phyloP scores from a whole-genome alignment of 1,140 invertebrate genomes.

The Rhynchophorus ferrugineus region DNA sequence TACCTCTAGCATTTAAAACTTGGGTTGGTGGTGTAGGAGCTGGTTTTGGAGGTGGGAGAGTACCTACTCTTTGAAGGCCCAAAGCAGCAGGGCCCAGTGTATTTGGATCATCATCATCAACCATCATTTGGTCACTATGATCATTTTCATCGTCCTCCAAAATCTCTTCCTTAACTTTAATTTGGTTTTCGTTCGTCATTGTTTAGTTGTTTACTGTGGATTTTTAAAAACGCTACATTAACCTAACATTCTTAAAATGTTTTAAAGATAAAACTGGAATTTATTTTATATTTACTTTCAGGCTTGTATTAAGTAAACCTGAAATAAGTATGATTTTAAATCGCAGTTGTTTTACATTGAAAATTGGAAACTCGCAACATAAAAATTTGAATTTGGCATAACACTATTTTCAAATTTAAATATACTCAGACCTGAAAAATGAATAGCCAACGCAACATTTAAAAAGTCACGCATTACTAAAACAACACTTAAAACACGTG shows the following conservation, averaged over 20 bases:
- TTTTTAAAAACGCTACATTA: conserved; percentile 9
- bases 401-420: conserved; percentile 40
- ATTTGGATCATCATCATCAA: conserved; percentile 57
- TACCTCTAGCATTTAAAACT: conserved; percentile 74
- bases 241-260: conserved; percentile 8
- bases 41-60: conserved; percentile 61
- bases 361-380: conserved; percentile 30
- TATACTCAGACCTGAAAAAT: conserved; percentile 26
- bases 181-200: conserved; percentile 37
- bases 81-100: conserved; percentile 66
- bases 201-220: conserved; percentile 27
- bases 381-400: conserved; percentile 37
- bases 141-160: conserved; percentile 55
- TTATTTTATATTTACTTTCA: too few relatives aligned
- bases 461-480: not conserved
- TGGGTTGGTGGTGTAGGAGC: conserved; percentile 60
- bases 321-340: too few relatives aligned
- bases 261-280: too few relatives aligned
- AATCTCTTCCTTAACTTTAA: conserved; percentile 51
- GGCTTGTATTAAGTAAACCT: too few relatives aligned
- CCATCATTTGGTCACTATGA: conserved; percentile 38
- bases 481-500: conserved; percentile 15
- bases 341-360: not conserved
- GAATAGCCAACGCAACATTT: conserved; percentile 1
- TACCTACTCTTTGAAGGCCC: conserved; percentile 70